Percentiles rank a stretch among this genome's conserved stretches.
Conservation (phyloP, 2,113 vertebrate species). For the Bostrychus sinensis region DNA sequence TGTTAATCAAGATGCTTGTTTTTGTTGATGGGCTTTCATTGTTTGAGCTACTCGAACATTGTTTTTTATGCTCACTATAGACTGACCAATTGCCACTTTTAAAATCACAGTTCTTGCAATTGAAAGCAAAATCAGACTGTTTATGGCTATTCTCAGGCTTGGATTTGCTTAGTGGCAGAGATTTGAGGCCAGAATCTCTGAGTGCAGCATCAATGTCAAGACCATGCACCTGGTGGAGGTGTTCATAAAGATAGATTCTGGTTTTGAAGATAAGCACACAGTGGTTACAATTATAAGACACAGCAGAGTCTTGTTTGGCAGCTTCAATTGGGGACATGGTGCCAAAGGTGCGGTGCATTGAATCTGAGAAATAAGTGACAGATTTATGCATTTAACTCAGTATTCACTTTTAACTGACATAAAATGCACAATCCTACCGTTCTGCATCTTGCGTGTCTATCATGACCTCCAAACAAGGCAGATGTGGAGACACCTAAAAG, state of each 20-base stretch:
- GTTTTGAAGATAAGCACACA: constrained; percentile 88
- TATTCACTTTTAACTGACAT: not conserved
- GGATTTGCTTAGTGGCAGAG: constrained; percentile 57
- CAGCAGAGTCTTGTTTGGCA: constrained; percentile 73
- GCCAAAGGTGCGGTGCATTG: constrained; percentile 78
- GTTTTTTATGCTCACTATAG: constrained; percentile 84
- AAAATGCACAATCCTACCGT: constrained; percentile 36
- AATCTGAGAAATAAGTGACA: constrained; percentile 62
- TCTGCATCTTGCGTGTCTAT: constrained; percentile 46
- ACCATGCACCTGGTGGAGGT: constrained; percentile 86
- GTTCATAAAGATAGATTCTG: constrained; percentile 88
- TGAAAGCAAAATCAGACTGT: constrained; percentile 77
- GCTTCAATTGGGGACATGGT: constrained; percentile 77
- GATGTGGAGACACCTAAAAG: constrained; percentile 14
- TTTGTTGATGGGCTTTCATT: not conserved
- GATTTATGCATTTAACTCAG: not conserved
- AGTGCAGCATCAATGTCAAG: constrained; percentile 56
- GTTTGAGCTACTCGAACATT: constrained; percentile 62
- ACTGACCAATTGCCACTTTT: constrained; percentile 77
- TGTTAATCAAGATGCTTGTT: constrained; percentile 57
- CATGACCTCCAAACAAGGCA: not conserved
- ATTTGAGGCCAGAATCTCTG: constrained; percentile 73
- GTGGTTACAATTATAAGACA: constrained; percentile 86
- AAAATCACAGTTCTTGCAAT: constrained; percentile 86
- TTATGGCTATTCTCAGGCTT: constrained; percentile 65